Conservation (phyloP, 2,113 vertebrate genomes). For the Vicugna pacos region DNA sequence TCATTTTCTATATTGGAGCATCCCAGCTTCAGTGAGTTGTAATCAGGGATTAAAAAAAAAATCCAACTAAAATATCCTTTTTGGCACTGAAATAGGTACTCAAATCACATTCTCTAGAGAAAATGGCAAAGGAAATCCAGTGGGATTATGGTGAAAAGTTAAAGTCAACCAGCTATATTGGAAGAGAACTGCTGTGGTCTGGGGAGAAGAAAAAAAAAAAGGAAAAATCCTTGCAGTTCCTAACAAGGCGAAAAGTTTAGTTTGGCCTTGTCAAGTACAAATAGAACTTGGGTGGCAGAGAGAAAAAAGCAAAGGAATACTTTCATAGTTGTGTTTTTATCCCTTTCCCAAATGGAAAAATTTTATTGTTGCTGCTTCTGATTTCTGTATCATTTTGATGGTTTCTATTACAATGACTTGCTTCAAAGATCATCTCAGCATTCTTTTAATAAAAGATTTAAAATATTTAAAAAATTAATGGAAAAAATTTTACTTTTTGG, state of each 20-base stretch:
- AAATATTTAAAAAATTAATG: not conserved
- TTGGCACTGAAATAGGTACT: not conserved
- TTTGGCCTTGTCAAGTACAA: slow-evolving; percentile 61
- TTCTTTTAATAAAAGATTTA: not conserved
- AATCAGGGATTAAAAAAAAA: not conserved
- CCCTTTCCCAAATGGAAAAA: not conserved
- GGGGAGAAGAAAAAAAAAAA: not conserved
- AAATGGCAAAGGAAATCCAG: not conserved
- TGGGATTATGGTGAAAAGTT: slow-evolving; percentile 36
- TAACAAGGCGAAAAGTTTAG: slow-evolving; percentile 60
- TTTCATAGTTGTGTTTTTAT: not conserved
- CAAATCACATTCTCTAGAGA: slow-evolving; percentile 20
- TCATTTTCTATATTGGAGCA: not conserved
- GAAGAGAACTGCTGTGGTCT: not conserved
- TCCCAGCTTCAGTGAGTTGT: not conserved
- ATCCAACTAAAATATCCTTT: slow-evolving; percentile 48
- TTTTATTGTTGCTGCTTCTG: slow-evolving; percentile 1
- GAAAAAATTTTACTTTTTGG: not conserved
- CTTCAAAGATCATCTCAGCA: not conserved
- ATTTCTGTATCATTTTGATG: slow-evolving; percentile 40
- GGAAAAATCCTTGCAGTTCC: slow-evolving; percentile 64
- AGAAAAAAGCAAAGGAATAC: slow-evolving; percentile 39
- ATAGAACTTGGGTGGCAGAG: slow-evolving; percentile 65
- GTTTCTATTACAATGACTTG: not conserved
- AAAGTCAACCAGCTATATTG: not conserved